These are phyloP conservation scores for Microtus montanus DNA, from an alignment of 2,113 vertebrate species.

Conservation along the genomic window DNA sequence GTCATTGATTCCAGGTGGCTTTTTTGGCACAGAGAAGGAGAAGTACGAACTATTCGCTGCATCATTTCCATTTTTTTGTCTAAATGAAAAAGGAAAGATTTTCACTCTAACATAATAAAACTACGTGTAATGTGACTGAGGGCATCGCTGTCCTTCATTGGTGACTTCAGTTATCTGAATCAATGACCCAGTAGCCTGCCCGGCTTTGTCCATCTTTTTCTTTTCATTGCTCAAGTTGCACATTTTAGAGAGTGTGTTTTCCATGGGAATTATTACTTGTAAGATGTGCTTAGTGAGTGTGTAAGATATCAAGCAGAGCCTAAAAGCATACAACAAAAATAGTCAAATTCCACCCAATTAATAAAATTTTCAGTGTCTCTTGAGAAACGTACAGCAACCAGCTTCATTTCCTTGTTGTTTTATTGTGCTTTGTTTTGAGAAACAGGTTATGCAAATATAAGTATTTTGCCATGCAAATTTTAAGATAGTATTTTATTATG, in stretches of 20 bases:
- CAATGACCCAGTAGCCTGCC: not conserved
- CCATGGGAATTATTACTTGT: not conserved
- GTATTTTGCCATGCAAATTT: not conserved
- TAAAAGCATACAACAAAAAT: not conserved
- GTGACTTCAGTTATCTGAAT: not conserved
- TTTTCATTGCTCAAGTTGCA: not conserved
- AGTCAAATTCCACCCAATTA: not conserved
- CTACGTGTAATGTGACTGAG: not conserved
- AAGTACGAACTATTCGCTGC: not conserved
- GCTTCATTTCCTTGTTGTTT: not conserved
- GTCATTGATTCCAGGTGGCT: not conserved
- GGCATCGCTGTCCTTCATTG: not conserved
- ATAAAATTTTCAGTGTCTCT: not conserved
- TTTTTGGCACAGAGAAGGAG: not conserved
- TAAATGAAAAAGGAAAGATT: not conserved
- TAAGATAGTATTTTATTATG: not conserved
- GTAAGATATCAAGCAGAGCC: not conserved
- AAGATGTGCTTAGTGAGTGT: not conserved
- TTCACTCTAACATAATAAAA: not conserved
- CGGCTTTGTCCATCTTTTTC: not conserved
- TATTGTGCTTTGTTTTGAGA: conserved; percentile 14
- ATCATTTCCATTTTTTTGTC: not conserved
- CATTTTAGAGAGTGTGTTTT: not conserved
- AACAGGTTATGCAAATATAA: not conserved
- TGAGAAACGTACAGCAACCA: not conserved